These are phyloP conservation scores for Cavia porcellus DNA, from an alignment of 2,113 vertebrate genomes.

Conservation along the genomic window DNA sequence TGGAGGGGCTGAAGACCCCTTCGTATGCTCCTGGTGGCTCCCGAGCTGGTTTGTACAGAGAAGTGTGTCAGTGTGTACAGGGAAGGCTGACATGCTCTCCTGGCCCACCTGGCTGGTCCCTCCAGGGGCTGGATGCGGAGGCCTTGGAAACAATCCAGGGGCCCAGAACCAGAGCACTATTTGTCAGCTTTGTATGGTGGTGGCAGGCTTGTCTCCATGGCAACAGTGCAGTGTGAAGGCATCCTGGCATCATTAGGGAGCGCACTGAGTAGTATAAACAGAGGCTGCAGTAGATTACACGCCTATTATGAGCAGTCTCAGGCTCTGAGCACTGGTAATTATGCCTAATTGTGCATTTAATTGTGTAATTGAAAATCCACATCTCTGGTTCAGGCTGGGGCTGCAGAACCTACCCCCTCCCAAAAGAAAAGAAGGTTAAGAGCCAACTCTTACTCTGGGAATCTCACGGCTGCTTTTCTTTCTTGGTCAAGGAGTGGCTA, in stretches of 20 bases:
- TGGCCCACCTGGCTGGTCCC: neutral
- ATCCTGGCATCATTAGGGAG: constrained; percentile 88
- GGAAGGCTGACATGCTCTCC: neutral
- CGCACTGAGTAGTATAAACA: constrained; percentile 87
- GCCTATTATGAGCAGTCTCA: constrained; percentile 89
- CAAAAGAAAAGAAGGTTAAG: neutral
- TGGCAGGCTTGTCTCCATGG: constrained; percentile 85
- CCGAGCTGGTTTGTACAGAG: neutral
- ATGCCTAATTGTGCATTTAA: constrained; percentile 92
- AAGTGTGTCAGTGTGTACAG: neutral
- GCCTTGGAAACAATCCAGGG: constrained; percentile 49
- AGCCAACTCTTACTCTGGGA: constrained; percentile 24
- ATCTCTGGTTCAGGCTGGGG: constrained; percentile 81
- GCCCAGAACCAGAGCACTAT: constrained; percentile 73
- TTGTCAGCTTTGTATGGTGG: constrained; percentile 78
- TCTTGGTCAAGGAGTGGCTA: neutral
- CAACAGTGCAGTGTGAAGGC: constrained; percentile 89
- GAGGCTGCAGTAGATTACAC: constrained; percentile 90
- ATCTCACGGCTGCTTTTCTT: constrained; percentile 17
- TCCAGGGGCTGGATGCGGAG: constrained; percentile 17
- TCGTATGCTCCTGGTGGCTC: neutral
- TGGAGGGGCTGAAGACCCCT: neutral
- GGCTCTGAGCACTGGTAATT: constrained; percentile 90
- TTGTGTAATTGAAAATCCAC: constrained; percentile 91
- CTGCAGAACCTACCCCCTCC: constrained; percentile 53